Percentiles rank a stretch among this genome's conserved stretches.
Evolutionary conservation across 1,140 invertebrate genomes (phyloP).

Genomic region (Gerris buenoi): DNA sequence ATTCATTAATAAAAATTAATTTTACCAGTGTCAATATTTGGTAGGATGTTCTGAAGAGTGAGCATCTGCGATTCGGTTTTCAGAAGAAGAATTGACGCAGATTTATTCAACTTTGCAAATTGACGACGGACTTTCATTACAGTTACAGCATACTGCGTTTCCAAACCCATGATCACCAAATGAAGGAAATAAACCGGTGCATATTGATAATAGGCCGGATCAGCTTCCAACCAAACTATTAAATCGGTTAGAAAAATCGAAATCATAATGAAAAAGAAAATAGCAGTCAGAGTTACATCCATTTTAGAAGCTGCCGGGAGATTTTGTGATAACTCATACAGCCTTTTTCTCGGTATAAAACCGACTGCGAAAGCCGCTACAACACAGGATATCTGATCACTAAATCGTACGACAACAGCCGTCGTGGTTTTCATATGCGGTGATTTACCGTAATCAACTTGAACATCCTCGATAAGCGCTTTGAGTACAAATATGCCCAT

Average conservation of each 20-base stretch:
- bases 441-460: not conserved
- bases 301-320: not conserved
- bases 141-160: not conserved
- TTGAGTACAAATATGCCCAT: not conserved
- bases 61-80: not conserved
- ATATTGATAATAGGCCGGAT: not conserved
- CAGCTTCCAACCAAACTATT: not conserved
- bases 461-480: not conserved
- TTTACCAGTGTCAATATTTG: not conserved
- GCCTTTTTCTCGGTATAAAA: not conserved
- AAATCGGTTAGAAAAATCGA: not conserved
- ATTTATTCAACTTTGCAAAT: not conserved
- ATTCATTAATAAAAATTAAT: no score
- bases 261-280: not conserved
- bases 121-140: not conserved
- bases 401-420: not conserved
- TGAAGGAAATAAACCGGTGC: not conserved
- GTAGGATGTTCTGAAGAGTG: not conserved
- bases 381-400: not conserved
- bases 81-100: not conserved
- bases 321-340: not conserved
- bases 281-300: not conserved
- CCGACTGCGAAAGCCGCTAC: not conserved
- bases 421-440: not conserved
- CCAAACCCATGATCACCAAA: not conserved